Percentiles rank a stretch among this genome's conserved stretches.
phyloP scores from a whole-genome alignment of 2,888 invertebrate genomes.

The Drosophila subsilvestris region DNA sequence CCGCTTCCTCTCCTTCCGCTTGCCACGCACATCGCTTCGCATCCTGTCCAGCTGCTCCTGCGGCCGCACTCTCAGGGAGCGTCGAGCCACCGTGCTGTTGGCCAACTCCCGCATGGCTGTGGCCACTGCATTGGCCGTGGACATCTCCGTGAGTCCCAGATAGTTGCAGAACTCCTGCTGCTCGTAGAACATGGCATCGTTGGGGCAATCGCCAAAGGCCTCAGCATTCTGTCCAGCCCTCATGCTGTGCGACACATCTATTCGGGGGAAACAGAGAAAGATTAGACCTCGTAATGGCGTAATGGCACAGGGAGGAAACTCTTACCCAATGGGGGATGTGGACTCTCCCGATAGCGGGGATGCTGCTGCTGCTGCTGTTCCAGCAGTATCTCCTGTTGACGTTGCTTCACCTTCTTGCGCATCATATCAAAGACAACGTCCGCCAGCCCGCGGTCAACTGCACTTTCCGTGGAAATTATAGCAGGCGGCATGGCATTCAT shows the following conservation, averaged over 20 bases:
- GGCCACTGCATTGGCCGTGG: constrained; percentile 81
- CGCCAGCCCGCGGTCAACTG: constrained; percentile 12
- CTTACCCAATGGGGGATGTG: constrained; percentile 6
- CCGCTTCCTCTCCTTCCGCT: constrained; percentile 40
- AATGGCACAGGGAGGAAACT: neutral
- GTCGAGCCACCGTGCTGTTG: constrained; percentile 73
- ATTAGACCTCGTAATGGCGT: neutral
- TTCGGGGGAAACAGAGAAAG: neutral
- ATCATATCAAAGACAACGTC: constrained; percentile 33
- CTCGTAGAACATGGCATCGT: constrained; percentile 64
- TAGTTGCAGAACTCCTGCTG: constrained; percentile 84
- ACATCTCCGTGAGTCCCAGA: constrained; percentile 81
- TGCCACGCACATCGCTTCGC: constrained; percentile 59
- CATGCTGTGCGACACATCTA: constrained; percentile 1
- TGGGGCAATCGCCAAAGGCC: constrained; percentile 16
- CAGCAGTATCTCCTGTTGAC: constrained; percentile 11
- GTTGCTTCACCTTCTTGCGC: constrained; percentile 27
- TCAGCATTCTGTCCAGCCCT: neutral
- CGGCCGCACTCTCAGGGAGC: constrained; percentile 79
- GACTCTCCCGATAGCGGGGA: constrained; percentile 6
- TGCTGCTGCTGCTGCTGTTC: constrained; percentile 8
- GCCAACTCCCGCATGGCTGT: constrained; percentile 78
- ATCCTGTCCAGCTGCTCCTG: constrained; percentile 76
- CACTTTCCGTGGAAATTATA: neutral
- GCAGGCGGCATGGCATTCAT: neutral